Percentiles rank a stretch among this genome's conserved stretches.
phyloP scores from a whole-genome alignment of 2,888 invertebrate species.

The Agonum fuliginosum region DNA sequence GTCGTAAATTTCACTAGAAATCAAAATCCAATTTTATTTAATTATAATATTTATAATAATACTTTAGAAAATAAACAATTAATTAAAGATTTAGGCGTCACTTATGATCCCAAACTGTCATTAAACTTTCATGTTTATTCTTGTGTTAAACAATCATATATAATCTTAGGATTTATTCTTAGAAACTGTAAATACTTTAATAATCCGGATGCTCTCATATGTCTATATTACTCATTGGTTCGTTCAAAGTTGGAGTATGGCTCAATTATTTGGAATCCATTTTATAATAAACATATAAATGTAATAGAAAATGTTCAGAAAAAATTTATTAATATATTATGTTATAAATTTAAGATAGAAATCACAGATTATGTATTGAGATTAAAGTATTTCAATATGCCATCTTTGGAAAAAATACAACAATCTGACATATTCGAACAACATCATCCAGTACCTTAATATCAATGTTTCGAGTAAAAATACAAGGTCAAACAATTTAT shows the following conservation, averaged over 20 bases:
- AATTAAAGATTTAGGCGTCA: not conserved
- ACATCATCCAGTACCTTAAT: too few species aligned
- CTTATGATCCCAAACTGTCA: not conserved
- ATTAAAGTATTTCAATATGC: not conserved
- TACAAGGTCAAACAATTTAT: not conserved
- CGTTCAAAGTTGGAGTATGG: too few species aligned
- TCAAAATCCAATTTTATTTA: not conserved
- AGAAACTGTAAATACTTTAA: not conserved
- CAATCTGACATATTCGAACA: not conserved
- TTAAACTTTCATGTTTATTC: not conserved
- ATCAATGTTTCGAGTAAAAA: not conserved
- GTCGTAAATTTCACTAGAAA: not conserved
- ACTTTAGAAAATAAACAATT: not conserved
- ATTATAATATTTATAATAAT: not conserved
- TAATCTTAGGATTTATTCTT: not conserved
- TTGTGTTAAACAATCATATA: not conserved
- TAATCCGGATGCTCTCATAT: too few species aligned
- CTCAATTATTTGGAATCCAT: too few species aligned
- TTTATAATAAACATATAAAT: too few species aligned
- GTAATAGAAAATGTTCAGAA: too few species aligned
- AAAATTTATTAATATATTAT: too few species aligned
- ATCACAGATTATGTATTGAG: not conserved
- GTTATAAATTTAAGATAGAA: too few species aligned
- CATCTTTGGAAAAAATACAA: not conserved
- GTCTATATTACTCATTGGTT: too few species aligned